Conservation (phyloP, 2,113 vertebrate species). For the Cottus gobio region DNA sequence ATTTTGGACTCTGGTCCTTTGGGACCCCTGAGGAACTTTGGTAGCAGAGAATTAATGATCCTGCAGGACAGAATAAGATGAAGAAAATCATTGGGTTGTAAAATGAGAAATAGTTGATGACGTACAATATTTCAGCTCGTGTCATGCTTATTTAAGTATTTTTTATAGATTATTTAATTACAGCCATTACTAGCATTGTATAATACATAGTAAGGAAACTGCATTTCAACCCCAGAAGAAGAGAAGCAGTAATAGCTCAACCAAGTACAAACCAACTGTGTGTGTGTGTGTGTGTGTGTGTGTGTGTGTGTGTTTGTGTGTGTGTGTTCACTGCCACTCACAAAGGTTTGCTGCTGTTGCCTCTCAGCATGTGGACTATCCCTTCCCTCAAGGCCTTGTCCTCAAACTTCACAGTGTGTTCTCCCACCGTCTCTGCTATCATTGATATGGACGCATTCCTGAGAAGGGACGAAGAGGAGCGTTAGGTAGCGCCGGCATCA, state of each 20-base stretch:
- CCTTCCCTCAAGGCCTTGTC: conserved; percentile 70
- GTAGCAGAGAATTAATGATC: conserved; percentile 73
- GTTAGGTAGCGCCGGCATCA: too few relatives aligned
- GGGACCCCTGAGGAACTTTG: conserved; percentile 77
- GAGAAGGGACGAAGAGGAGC: conserved; percentile 15
- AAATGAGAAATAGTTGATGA: conserved; percentile 1
- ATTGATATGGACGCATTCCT: conserved; percentile 85
- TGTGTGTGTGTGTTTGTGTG: too few relatives aligned
- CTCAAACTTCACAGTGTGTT: conserved; percentile 80
- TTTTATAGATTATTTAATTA: background rate
- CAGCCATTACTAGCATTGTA: background rate
- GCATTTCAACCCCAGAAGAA: background rate
- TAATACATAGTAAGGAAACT: background rate
- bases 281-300: too few relatives aligned
- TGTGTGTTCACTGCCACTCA: conserved; percentile 55
- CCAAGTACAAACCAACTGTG: background rate
- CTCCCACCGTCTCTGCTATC: conserved; percentile 77
- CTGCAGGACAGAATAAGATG: conserved; percentile 55
- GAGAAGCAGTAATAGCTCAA: background rate
- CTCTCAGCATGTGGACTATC: conserved; percentile 81
- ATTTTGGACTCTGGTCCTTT: conserved; percentile 78
- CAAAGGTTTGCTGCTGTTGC: conserved; percentile 76
- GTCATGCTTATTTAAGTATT: background rate
- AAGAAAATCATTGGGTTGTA: background rate
- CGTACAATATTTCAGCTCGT: background rate